Conservation (phyloP, 1,140 invertebrate species). For the Zaprionus vittiger region DNA sequence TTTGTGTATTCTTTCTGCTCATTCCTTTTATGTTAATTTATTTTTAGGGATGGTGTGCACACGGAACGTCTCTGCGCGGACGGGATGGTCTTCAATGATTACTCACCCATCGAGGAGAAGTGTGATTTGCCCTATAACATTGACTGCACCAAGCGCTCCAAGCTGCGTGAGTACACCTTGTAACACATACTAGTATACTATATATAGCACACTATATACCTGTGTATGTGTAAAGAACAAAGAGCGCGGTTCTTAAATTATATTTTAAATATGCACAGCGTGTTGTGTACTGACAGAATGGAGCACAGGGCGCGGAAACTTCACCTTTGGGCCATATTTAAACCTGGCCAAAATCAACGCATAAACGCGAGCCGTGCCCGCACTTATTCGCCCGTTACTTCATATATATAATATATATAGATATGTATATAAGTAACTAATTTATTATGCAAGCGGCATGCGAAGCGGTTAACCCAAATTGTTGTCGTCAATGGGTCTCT, state of each 20-base stretch:
- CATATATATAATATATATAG: conserved; percentile 4
- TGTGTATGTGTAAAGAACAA: conserved; percentile 5
- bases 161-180: conserved; percentile 89
- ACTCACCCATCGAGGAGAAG: conserved; percentile 91
- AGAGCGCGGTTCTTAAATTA: conserved; percentile 17
- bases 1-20: not conserved
- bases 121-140: conserved; percentile 95
- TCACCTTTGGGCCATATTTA: conserved; percentile 45
- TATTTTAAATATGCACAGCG: conserved; percentile 59
- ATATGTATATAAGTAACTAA: conserved; percentile 34
- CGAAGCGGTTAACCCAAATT: conserved; percentile 78
- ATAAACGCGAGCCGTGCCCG: conserved; percentile 64
- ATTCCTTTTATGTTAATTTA: conserved; percentile 5
- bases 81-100: conserved; percentile 96
- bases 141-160: conserved; percentile 91
- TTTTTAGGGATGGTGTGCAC: conserved; percentile 87
- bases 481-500: conserved; percentile 77
- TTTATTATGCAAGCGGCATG: conserved; percentile 79
- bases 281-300: conserved; percentile 25
- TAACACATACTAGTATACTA: not conserved
- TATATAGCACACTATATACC: not conserved
- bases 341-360: conserved; percentile 60
- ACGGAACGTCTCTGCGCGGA: conserved; percentile 93
- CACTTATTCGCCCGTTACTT: conserved; percentile 60
- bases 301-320: conserved; percentile 18